phyloP scores from a whole-genome alignment of 30 jellyfish, hydroid and myxozoan genomes.

The Mastigias papua region DNA sequence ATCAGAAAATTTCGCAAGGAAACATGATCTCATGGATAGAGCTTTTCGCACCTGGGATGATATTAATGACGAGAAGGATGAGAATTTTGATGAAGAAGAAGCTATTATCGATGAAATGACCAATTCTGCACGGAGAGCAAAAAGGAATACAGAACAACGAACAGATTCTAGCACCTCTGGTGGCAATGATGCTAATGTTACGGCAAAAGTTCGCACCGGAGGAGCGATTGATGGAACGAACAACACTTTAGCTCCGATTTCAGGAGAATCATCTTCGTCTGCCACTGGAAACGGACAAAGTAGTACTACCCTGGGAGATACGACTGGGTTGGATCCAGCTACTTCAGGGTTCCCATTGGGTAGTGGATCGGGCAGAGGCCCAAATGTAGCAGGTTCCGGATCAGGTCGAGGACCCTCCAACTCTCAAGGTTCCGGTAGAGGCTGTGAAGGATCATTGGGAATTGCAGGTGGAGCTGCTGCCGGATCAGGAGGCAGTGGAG shows the following conservation, averaged over 20 bases:
- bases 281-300: slow-evolving; percentile 26
- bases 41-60: not conserved
- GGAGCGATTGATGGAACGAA: not conserved
- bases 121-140: not conserved
- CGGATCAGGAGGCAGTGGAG: slow-evolving; percentile 55
- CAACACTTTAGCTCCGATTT: not conserved
- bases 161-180: not conserved
- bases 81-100: not conserved
- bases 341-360: slow-evolving; percentile 26
- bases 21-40: not conserved
- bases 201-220: not conserved
- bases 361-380: slow-evolving; percentile 45
- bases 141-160: not conserved
- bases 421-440: slow-evolving; percentile 51
- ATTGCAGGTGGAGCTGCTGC: slow-evolving; percentile 27
- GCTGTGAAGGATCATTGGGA: slow-evolving; percentile 48
- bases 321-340: slow-evolving; percentile 2
- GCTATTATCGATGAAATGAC: not conserved
- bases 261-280: not conserved
- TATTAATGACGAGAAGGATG: not conserved
- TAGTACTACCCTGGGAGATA: not conserved
- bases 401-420: slow-evolving; percentile 35
- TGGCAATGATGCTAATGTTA: not conserved
- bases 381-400: slow-evolving; percentile 29
- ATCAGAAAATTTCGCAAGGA: not conserved